Evolutionary conservation across 1,140 invertebrate species (phyloP).

Genomic region (Ptiloglossa arizonensis): DNA sequence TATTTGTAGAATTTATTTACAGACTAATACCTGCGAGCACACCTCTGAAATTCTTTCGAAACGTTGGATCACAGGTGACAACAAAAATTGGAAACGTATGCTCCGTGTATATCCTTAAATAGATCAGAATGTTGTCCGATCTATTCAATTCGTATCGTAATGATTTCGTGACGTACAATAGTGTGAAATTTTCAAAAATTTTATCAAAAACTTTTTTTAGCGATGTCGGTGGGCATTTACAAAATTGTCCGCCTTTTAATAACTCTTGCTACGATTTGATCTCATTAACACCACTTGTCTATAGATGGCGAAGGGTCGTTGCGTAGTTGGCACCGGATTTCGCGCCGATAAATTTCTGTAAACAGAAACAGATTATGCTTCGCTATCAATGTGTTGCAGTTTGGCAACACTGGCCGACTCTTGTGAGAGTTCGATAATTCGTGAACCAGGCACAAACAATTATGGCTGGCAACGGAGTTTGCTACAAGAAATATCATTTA

Average conservation of each 20-base stretch:
- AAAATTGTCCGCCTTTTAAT: slow-evolving; percentile 16
- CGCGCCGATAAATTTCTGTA: slow-evolving; percentile 60
- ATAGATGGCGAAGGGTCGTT: slow-evolving; percentile 11
- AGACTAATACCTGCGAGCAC: neutral
- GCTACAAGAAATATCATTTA: slow-evolving; percentile 29
- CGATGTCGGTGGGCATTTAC: neutral
- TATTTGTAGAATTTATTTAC: neutral
- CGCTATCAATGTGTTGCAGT: slow-evolving; percentile 57
- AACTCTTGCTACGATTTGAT: slow-evolving; percentile 16
- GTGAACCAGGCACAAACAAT: slow-evolving; percentile 31
- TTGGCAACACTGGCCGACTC: slow-evolving; percentile 48
- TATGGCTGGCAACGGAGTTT: slow-evolving; percentile 7
- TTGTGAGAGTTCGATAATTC: slow-evolving; percentile 39
- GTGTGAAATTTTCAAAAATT: neutral
- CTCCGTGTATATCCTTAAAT: too few relatives aligned
- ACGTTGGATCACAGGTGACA: neutral
- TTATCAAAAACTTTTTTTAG: neutral
- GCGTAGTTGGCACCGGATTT: slow-evolving; percentile 61
- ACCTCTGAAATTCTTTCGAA: neutral
- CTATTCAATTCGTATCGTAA: too few relatives aligned
- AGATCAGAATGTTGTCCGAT: too few relatives aligned
- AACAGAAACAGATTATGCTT: slow-evolving; percentile 59
- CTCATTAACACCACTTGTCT: slow-evolving; percentile 43
- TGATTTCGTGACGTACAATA: too few relatives aligned
- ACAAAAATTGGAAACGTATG: too few relatives aligned